phyloP scores from a whole-genome alignment of 2,113 vertebrate species.

The Tringa solitaria region DNA sequence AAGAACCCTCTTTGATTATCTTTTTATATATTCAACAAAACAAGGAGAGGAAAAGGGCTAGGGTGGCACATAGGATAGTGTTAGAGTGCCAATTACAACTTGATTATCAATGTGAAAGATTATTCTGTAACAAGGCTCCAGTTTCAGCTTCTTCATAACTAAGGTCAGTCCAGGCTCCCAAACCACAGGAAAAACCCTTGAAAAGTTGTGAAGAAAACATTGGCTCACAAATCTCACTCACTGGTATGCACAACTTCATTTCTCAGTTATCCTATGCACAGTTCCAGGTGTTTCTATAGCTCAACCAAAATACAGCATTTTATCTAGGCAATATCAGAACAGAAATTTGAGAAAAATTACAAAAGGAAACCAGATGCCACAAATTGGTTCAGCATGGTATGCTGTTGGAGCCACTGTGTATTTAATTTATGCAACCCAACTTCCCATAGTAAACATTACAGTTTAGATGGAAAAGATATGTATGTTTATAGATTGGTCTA shows the following conservation, averaged over 20 bases:
- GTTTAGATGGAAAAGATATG: background rate
- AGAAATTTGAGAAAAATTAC: background rate
- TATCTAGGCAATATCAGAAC: background rate
- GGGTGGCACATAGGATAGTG: accelerated
- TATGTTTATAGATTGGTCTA: background rate
- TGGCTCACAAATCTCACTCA: background rate
- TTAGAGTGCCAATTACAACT: too few species aligned
- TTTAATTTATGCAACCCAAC: background rate
- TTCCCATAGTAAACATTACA: background rate
- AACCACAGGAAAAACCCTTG: background rate
- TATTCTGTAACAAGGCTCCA: background rate
- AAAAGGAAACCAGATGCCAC: background rate
- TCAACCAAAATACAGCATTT: background rate
- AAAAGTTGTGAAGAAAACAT: background rate
- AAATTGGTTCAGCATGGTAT: background rate
- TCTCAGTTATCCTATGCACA: accelerated
- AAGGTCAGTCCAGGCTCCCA: background rate
- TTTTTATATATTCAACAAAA: background rate
- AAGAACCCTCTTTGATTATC: background rate
- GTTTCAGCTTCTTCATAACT: background rate
- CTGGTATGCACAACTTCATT: accelerated
- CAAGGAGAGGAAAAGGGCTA: background rate
- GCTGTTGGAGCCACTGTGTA: background rate
- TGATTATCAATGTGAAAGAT: background rate
- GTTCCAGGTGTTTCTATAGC: background rate